Evolutionary conservation across 2,113 vertebrate genomes (phyloP).

Genomic region (Xenus cinereus): DNA sequence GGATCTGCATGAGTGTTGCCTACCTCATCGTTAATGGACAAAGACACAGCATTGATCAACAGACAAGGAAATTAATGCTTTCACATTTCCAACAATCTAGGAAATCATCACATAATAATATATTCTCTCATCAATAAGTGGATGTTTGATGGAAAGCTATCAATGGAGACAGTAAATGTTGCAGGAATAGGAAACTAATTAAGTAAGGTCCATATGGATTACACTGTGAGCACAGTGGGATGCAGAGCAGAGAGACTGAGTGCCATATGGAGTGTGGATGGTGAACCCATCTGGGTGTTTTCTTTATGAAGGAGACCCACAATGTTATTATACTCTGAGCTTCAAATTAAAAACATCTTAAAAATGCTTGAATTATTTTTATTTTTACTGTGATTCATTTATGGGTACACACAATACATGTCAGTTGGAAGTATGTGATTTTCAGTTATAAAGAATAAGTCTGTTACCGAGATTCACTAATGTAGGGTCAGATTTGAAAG

Average conservation of each 20-base stretch:
- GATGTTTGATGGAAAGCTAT: background rate
- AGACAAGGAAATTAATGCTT: background rate
- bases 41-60: background rate
- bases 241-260: background rate
- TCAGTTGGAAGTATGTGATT: background rate
- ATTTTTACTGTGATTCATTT: background rate
- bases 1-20: background rate
- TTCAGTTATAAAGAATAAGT: background rate
- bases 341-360: background rate
- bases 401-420: background rate
- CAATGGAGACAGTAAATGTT: background rate
- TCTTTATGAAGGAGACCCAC: background rate
- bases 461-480: background rate
- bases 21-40: background rate
- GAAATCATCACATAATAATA: background rate
- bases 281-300: slow-evolving; percentile 11
- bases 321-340: background rate
- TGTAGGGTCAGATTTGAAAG: background rate
- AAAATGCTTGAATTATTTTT: background rate
- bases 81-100: background rate
- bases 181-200: slow-evolving; percentile 10
- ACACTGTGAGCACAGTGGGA: background rate
- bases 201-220: slow-evolving; percentile 36
- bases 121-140: background rate
- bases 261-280: background rate